These are phyloP conservation scores for Pollachius pollachius DNA, from an alignment of 2,113 vertebrate species.

Conservation along the genomic window DNA sequence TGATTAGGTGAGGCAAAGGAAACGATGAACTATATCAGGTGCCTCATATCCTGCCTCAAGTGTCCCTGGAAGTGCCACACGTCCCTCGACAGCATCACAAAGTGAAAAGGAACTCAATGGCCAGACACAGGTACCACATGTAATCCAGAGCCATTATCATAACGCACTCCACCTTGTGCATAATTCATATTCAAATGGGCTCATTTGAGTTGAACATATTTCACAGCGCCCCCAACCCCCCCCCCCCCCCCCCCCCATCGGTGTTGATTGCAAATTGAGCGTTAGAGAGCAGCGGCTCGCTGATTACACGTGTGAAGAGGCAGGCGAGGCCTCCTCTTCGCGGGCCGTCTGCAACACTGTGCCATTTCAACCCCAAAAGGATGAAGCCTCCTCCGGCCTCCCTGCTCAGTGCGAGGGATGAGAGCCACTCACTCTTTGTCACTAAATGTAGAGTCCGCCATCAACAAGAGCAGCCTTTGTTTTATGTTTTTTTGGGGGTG, in stretches of 20 bases:
- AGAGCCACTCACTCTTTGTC: constrained; percentile 56
- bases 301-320: constrained; percentile 61
- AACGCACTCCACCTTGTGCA: constrained; percentile 68
- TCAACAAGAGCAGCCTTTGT: constrained; percentile 15
- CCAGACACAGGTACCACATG: constrained; percentile 48
- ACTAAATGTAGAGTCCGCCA: constrained; percentile 37
- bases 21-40: constrained; percentile 30
- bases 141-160: constrained; percentile 71
- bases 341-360: constrained; percentile 40
- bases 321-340: constrained; percentile 44
- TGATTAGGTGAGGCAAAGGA: constrained; percentile 17
- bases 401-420: constrained; percentile 48
- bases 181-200: constrained; percentile 69
- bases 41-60: constrained; percentile 23
- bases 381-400: constrained; percentile 48
- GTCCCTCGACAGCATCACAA: constrained; percentile 42
- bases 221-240: constrained; percentile 34
- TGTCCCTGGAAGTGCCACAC: constrained; percentile 41
- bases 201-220: constrained; percentile 60
- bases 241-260: constrained; percentile 16
- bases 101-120: constrained; percentile 46
- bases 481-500: background rate
- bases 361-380: constrained; percentile 61
- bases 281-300: constrained; percentile 49
- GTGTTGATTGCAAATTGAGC: constrained; percentile 66